Evolutionary conservation across 2,888 invertebrate species (phyloP), one percentile per base, ranked within the genome.

Genomic region (Yponomeuta cagnagella): DNA sequence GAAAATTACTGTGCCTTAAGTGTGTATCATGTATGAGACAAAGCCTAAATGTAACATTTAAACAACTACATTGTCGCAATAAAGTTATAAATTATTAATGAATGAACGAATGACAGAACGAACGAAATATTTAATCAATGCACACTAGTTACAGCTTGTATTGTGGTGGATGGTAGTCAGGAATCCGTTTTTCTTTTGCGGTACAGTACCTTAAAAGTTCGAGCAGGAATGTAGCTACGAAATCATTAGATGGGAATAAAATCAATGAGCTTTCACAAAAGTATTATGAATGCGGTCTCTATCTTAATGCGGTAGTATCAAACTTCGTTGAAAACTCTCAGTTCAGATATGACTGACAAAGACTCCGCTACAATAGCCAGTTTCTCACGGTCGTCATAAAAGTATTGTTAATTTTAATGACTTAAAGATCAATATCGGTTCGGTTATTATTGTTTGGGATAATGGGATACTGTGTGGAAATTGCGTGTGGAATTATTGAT

Each of bases 371-470:
- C 52, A 58, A 58, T 15, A 15, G 52, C 52, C 15, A 58, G 15
- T 3, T 58, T 58, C 52, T 15, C 52, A 58, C 52, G 52, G 1
- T 58, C 52, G 52, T 58, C 52, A 58, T 58, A 58, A 58, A 15
- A 58, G 52, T 58, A 58, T 58, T 58, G 52, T 58, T 15, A 58
- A 58, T 58, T 58, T 58, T 58, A 58, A 58, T 58, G 12, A 58
- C 15, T 58, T 58, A 15, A 58, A 58, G 52, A 58, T 58, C 1
- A 15, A 58, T 15, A 58, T 58, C 52, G 52, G 52, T 58, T 58
- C 52, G 52, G 12, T 58, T 43, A 43, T 43, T 43, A 43, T 43
- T 43, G 43, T 43, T 43, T 43, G 1, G 43, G 43, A 43, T 43
- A 43, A 43, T 43, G 43, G 43, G 43, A 43, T 8, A 8, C 15